These are phyloP conservation scores for Thereva unica DNA, from an alignment of 2,888 invertebrate species.

Conservation along the genomic window DNA sequence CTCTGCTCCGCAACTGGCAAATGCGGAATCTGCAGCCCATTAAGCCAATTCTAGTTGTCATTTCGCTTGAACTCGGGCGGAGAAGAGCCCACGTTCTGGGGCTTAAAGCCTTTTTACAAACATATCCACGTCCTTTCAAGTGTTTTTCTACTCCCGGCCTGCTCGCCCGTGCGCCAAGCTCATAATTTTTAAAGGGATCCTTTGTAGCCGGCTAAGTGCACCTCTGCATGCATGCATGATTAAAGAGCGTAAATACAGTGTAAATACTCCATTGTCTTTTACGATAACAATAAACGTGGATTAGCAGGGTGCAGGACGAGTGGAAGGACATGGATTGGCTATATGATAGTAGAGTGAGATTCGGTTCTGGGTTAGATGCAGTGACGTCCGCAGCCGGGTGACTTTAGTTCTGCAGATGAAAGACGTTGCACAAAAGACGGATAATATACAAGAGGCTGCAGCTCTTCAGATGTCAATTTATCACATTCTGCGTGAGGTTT, in stretches of 20 bases:
- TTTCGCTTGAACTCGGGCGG: slow-evolving; percentile 9
- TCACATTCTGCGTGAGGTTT: slow-evolving; percentile 34
- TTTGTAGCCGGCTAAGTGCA: slow-evolving; percentile 32
- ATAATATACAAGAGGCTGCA: slow-evolving; percentile 17
- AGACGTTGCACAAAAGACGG: slow-evolving; percentile 19
- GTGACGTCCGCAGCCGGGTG: background rate
- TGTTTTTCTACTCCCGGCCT: slow-evolving; percentile 5
- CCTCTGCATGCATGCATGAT: slow-evolving; percentile 37
- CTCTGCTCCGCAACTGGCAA: slow-evolving; percentile 5
- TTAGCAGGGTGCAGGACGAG: background rate
- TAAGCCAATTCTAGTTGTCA: slow-evolving; percentile 33
- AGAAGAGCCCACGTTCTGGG: slow-evolving; percentile 14
- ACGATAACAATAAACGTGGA: slow-evolving; percentile 34
- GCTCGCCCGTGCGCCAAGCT: background rate
- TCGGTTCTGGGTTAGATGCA: background rate
- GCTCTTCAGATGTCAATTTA: slow-evolving; percentile 30
- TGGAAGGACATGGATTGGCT: slow-evolving; percentile 6
- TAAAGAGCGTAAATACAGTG: slow-evolving; percentile 38
- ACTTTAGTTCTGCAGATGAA: slow-evolving; percentile 8
- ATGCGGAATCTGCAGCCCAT: slow-evolving; percentile 30
- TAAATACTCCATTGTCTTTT: slow-evolving; percentile 39
- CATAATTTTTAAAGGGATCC: slow-evolving; percentile 28
- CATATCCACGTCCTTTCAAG: slow-evolving; percentile 24
- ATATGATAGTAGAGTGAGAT: background rate
- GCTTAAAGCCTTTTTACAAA: slow-evolving; percentile 15